A percentile compares a stretch with the other conserved stretches of the same genome.
Evolutionary conservation across 2,113 vertebrate genomes (phyloP).

Genomic region (Ailuropoda melanoleuca): DNA sequence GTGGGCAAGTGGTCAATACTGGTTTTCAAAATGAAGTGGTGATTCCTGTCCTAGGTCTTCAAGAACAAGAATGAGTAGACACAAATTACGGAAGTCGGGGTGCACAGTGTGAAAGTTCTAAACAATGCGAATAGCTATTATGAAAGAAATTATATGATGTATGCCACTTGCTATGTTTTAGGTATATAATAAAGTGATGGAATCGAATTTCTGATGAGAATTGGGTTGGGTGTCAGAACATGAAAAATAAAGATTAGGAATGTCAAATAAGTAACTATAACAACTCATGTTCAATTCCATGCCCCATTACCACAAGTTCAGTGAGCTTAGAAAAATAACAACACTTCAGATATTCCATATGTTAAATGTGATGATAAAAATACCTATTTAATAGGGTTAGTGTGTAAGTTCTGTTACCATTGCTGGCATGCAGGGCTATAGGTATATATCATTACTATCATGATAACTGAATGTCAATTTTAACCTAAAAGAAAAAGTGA

Average conservation of each 20-base stretch:
- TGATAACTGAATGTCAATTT: background rate
- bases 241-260: background rate
- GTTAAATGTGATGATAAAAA: slow-evolving; percentile 5
- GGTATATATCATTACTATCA: background rate
- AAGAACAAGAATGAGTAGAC: background rate
- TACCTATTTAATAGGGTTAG: background rate
- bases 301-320: background rate
- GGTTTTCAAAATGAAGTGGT: background rate
- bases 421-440: background rate
- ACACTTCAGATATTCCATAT: background rate
- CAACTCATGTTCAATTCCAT: background rate
- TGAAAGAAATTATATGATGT: background rate
- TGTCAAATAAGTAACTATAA: background rate
- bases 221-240: background rate
- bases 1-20: background rate
- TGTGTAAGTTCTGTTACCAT: background rate
- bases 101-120: background rate
- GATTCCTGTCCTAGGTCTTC: background rate
- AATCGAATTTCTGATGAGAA: background rate
- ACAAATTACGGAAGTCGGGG: background rate
- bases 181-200: background rate
- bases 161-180: background rate
- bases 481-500: background rate
- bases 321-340: background rate
- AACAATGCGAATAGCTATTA: background rate